phyloP scores from a whole-genome alignment of 2,113 vertebrate species.

The Chinchilla lanigera region DNA sequence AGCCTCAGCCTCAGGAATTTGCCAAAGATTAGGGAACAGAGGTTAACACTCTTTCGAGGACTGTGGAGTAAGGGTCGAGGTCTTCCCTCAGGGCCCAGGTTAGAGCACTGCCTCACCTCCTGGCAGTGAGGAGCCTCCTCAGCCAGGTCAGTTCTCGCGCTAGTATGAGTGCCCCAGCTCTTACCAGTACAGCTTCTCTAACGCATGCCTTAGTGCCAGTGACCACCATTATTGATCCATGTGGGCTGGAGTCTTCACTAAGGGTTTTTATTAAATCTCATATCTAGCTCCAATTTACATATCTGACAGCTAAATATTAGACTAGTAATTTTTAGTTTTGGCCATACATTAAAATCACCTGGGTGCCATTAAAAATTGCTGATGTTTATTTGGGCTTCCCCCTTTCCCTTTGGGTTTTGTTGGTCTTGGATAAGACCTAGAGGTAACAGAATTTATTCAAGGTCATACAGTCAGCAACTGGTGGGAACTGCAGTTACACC shows the following conservation, averaged over 20 bases:
- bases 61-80: neutral
- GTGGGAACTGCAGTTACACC: neutral
- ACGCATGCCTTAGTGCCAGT: neutral
- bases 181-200: neutral
- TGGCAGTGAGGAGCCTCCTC: neutral
- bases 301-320: neutral
- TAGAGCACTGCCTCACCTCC: neutral
- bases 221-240: neutral
- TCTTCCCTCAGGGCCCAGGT: neutral
- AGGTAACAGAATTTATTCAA: neutral
- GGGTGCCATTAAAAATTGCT: conserved; percentile 8
- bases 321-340: neutral
- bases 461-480: neutral
- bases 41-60: neutral
- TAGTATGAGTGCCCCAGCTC: neutral
- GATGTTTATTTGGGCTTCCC: neutral
- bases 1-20: neutral
- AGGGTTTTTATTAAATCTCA: neutral
- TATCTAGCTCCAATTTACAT: neutral
- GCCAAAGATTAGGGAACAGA: neutral
- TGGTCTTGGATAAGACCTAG: neutral
- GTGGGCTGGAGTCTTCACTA: neutral
- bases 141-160: neutral
- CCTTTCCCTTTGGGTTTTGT: neutral
- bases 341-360: neutral